Percentiles rank a stretch among this genome's conserved stretches.
These are phyloP conservation scores for Alloplasta piceator DNA, from an alignment of 2,888 invertebrate genomes.

Conservation along the genomic window DNA sequence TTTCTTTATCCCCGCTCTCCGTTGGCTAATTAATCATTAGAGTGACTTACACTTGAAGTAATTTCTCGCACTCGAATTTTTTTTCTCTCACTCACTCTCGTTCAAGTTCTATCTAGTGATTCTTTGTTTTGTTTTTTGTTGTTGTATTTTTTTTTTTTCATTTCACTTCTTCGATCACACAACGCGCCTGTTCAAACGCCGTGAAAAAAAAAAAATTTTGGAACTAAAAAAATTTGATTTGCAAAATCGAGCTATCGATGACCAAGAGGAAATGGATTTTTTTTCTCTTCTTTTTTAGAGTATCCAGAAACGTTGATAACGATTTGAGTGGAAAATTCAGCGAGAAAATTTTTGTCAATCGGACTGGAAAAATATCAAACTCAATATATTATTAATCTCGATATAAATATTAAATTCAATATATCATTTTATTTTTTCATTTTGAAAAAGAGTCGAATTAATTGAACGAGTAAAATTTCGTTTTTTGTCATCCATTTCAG, in stretches of 20 bases:
- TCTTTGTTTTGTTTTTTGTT: constrained; percentile 25
- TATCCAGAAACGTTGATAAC: constrained; percentile 38
- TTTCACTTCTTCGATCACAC: constrained; percentile 25
- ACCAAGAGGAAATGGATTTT: constrained; percentile 42
- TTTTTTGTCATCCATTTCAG: no score
- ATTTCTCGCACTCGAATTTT: constrained; percentile 57
- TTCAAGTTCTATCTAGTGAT: constrained; percentile 30
- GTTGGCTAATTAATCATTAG: constrained; percentile 60
- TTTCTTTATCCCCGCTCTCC: constrained; percentile 55
- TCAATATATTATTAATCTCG: no score
- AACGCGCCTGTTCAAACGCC: constrained; percentile 20
- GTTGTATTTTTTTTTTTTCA: constrained; percentile 38
- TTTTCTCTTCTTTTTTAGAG: constrained; percentile 31
- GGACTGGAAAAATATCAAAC: constrained; percentile 16
- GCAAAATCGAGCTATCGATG: not conserved
- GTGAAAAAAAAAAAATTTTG: no score
- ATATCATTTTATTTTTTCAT: not conserved
- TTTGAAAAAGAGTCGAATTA: not conserved
- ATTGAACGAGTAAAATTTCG: not conserved
- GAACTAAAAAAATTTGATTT: no score
- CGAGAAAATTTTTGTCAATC: constrained; percentile 27
- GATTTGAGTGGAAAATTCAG: constrained; percentile 34
- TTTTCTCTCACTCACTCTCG: constrained; percentile 28
- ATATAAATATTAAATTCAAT: not conserved
- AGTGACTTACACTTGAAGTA: constrained; percentile 64